Evolutionary conservation across 1,140 invertebrate genomes (phyloP), one percentile per base, ranked within the genome.

Genomic region (Conus ventricosus): DNA sequence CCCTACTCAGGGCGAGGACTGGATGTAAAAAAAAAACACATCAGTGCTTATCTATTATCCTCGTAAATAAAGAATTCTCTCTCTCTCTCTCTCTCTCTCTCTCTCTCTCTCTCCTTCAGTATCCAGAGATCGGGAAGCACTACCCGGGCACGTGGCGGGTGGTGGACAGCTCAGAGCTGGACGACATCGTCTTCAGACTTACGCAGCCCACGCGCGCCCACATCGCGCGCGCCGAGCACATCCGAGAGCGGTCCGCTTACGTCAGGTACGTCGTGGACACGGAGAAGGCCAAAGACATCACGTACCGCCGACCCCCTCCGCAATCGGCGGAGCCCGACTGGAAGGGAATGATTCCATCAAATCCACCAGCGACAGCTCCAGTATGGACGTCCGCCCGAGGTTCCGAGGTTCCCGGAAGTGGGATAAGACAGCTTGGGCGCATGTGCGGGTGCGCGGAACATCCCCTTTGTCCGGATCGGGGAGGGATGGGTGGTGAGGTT

Each of bases 121-220:
- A 92, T 81, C 92, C 92, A 13, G 91, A 90, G 76, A 17, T 92
- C 10, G 85, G 63, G 5, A 90, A 89, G 71, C 91, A 91, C 87
- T 92, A 91, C 84, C 92, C 92, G 13, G 92, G 92, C 25, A 91
- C 92, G 5, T 91, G 92, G 91, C 87, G 91, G 27, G 84, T 89
- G 20, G 91, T 88, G 15, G 88, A 80, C 39, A 39, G 87, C 15
- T 27, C 71, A 6, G 88, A 91, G 84, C 39, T 92, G 51, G 39
- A 83, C 53, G 67, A n/a, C 5, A 92, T 92, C 86, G 91, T 92
- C 5, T 54, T 75, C 2, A 87, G 92, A 84, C 87, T 92, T 57
- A 81, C 80, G 51, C 80, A 81, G 2, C 51, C 80, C 51, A 81
- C 80, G 13, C 27, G 27, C 13, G 80, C 80, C 51, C 7, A 20